These are phyloP conservation scores for Steatocranus sp. DNA, from an alignment of 2,797 vertebrate species.

Conservation along the genomic window DNA sequence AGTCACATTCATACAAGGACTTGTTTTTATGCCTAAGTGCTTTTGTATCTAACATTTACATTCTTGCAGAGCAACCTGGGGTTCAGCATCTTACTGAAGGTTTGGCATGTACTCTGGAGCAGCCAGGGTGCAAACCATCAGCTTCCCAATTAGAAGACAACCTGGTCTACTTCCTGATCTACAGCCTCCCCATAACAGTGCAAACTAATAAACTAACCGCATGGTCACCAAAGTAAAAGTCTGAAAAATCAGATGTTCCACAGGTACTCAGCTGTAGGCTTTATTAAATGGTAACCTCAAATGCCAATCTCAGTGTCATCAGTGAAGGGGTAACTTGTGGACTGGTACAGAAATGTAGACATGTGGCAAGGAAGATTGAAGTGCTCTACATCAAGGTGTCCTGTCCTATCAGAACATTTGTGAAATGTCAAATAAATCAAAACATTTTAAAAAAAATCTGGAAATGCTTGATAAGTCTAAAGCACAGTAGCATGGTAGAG, in stretches of 20 bases:
- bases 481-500: neutral
- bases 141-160: neutral
- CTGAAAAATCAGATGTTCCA: neutral
- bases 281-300: neutral
- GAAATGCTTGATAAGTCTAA: neutral
- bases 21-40: neutral
- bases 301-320: neutral
- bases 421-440: neutral
- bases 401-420: neutral
- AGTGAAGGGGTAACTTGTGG: neutral
- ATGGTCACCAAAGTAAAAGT: neutral
- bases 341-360: neutral
- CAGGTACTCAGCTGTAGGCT: neutral
- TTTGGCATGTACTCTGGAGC: neutral
- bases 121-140: neutral
- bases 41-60: neutral
- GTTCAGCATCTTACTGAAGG: neutral
- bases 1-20: neutral
- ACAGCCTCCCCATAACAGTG: neutral
- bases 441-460: neutral
- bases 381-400: neutral
- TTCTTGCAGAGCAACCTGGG: neutral
- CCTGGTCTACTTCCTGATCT: neutral
- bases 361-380: neutral
- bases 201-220: neutral